Conservation (phyloP, 2,888 invertebrate species). For the Lasioglossum marginatum region DNA sequence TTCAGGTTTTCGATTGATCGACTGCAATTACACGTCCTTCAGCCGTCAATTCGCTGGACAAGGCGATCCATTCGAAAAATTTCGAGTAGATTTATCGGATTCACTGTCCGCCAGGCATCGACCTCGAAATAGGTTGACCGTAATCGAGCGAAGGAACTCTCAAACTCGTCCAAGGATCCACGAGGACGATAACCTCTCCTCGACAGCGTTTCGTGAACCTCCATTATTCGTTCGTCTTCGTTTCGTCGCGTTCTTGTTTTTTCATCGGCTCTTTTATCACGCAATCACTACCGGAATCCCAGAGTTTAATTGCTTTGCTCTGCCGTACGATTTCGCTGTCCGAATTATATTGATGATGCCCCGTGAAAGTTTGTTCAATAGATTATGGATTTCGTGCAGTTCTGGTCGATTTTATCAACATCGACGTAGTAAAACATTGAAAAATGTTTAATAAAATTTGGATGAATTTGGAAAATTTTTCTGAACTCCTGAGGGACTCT, state of each 20-base stretch:
- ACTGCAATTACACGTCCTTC: neutral
- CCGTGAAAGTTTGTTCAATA: neutral
- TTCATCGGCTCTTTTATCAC: neutral
- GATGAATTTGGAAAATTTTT: no score
- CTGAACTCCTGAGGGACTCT: neutral
- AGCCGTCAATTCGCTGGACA: neutral
- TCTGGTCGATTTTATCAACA: neutral
- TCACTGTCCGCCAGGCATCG: conserved; percentile 32
- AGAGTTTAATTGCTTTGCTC: neutral
- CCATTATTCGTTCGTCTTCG: conserved; percentile 28
- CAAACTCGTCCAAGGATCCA: conserved; percentile 35
- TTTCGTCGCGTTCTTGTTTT: neutral
- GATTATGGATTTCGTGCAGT: neutral
- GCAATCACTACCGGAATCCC: neutral
- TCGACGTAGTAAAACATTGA: neutral
- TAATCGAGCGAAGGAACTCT: conserved; percentile 54
- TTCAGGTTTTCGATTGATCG: neutral
- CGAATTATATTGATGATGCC: neutral
- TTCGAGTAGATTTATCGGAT: conserved; percentile 32
- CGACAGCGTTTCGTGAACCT: conserved; percentile 11
- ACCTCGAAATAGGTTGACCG: conserved; percentile 58
- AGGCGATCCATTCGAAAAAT: conserved; percentile 11
- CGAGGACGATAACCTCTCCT: conserved; percentile 56
- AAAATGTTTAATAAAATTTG: no score
- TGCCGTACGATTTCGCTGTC: neutral